Evolutionary conservation across 1,140 invertebrate genomes (phyloP).

Genomic region (Dryas iulia): DNA sequence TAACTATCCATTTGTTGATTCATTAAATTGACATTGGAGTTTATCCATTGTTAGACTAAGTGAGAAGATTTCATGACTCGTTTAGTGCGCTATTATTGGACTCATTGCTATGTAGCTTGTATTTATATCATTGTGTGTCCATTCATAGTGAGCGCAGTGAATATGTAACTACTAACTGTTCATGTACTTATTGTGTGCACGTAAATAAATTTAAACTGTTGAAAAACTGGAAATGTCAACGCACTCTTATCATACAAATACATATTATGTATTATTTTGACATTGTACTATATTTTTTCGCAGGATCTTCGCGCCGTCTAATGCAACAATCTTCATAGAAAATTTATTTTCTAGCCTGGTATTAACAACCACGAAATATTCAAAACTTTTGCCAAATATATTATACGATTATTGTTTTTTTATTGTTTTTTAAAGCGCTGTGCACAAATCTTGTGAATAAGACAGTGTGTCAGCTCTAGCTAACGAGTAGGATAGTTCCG

Average conservation of each 20-base stretch:
- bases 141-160: background rate
- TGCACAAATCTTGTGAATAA: constrained; percentile 1
- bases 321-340: constrained; percentile 39
- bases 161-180: background rate
- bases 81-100: background rate
- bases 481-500: background rate
- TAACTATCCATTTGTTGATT: background rate
- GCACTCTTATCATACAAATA: background rate
- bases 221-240: background rate
- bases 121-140: background rate
- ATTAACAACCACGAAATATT: background rate
- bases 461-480: background rate
- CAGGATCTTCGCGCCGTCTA: constrained; percentile 63
- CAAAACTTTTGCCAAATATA: constrained; percentile 10
- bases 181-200: background rate
- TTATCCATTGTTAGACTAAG: background rate
- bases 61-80: constrained; percentile 2
- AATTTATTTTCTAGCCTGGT: constrained; percentile 19
- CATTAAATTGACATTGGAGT: background rate
- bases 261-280: background rate
- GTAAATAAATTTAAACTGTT: background rate
- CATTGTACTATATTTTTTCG: constrained; percentile 30
- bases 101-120: background rate
- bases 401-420: constrained; percentile 4
- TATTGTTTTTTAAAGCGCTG: constrained; percentile 1